Percentiles rank a stretch among this genome's conserved stretches.
These are phyloP conservation scores for Pyrgus malvae DNA, from an alignment of 2,888 invertebrate species.

Conservation along the genomic window DNA sequence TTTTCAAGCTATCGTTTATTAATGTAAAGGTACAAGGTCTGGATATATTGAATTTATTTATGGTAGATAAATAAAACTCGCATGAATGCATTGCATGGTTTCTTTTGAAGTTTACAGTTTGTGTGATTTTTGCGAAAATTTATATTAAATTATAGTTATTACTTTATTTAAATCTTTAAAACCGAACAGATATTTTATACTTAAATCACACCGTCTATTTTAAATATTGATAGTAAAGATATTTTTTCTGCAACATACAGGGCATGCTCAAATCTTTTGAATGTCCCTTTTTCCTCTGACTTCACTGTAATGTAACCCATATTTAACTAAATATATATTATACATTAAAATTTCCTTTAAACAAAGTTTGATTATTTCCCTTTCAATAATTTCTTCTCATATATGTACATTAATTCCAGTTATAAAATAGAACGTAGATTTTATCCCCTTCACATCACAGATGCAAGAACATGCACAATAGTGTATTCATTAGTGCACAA, in stretches of 20 bases:
- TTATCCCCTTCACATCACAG: slow-evolving; percentile 29
- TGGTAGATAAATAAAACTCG: slow-evolving; percentile 50
- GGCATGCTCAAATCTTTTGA: slow-evolving; percentile 72
- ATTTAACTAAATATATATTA: slow-evolving; percentile 51
- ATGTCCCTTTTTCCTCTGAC: slow-evolving; percentile 54
- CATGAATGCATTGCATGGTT: slow-evolving; percentile 71
- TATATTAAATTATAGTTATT: slow-evolving; percentile 9
- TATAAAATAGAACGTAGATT: slow-evolving; percentile 6
- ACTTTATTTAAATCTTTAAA: slow-evolving; percentile 23
- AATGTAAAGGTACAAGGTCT: slow-evolving; percentile 56
- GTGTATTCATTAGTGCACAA: slow-evolving; percentile 33
- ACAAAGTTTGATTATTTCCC: slow-evolving; percentile 37
- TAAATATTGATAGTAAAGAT: slow-evolving; percentile 29
- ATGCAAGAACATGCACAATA: slow-evolving; percentile 31
- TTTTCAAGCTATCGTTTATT: slow-evolving; percentile 52
- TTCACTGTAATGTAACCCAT: slow-evolving; percentile 47
- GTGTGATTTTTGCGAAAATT: slow-evolving; percentile 46
- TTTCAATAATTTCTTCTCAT: slow-evolving; percentile 13
- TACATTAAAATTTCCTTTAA: slow-evolving; percentile 29
- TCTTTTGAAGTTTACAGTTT: slow-evolving; percentile 62
- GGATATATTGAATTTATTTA: slow-evolving; percentile 63
- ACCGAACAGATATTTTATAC: slow-evolving; percentile 18
- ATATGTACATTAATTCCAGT: neutral
- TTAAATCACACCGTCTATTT: slow-evolving; percentile 33
- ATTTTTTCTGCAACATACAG: slow-evolving; percentile 60